Base-by-base conservation (phyloP, 1,140 invertebrate species). In the Listronotus bonariensis region DNA sequence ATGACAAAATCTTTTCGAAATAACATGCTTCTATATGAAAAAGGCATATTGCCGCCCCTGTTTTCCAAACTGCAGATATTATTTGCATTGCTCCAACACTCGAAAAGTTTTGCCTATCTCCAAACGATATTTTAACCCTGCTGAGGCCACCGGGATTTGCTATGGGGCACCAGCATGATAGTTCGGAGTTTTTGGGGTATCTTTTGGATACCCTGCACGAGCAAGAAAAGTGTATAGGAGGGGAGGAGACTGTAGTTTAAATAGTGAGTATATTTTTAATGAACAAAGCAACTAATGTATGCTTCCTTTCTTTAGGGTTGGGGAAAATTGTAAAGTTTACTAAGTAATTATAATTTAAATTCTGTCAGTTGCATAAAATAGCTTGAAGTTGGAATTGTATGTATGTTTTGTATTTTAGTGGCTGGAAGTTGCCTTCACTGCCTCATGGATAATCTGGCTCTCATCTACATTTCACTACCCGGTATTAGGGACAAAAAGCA, bases 151-250 rank as follows among this genome's bases (percentile, higher is more conserved):
- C 88, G 0, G 90, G 89, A 74, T 94, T 95, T 76, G 82, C 85
- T 20, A 81, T 82, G 18, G 87, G 90, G 18, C 83, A 88, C 68
- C 92, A 94, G 72, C 92, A 95, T 73, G 92, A 95, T 73, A 93
- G 91, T 77, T 92, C 91, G 2, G 92, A 95, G 80, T 94, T 92
- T 81, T 82, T 95, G 43, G 87, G 89, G 82, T 90, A 88, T 76
- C 75, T 91, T 4, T 77, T 91, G 53, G 88, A 91, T 72, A 80
- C 85, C 48, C 71, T 91, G n/a, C 87, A 90, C 61, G 88, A 90
- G 73, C 85, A 90, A 72, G 88, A 89, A 20, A 72, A 70, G 17
- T 68, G 58, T 53, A 26, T 57, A 7, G 36, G 12, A 1, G 40
- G 49, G 32, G 26, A 17, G 57, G 34, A 36, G 34, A 58, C 10